Percentiles rank a stretch among this genome's conserved stretches.
Evolutionary conservation across 2,888 invertebrate species (phyloP).

Genomic region (Drosophila greeni): DNA sequence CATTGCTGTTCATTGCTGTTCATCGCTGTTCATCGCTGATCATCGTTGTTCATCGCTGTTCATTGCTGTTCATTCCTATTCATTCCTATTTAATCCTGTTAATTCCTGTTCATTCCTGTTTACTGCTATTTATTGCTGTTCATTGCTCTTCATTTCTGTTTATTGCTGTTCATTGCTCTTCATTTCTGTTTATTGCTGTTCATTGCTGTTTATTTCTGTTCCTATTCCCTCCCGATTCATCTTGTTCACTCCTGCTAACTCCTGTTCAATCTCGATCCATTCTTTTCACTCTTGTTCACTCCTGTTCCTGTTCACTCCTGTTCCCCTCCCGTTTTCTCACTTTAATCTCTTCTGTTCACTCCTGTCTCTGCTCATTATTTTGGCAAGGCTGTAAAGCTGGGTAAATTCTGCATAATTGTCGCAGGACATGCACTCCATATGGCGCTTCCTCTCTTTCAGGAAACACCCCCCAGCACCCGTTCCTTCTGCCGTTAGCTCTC

Average conservation of each 20-base stretch:
- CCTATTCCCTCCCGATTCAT: too few species aligned
- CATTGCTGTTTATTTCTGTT: neutral
- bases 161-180: neutral
- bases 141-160: neutral
- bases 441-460: conserved; percentile 2
- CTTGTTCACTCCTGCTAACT: neutral
- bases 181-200: neutral
- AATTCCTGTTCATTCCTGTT: neutral
- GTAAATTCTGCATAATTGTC: conserved; percentile 38
- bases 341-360: neutral
- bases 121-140: neutral
- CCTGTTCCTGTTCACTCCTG: neutral
- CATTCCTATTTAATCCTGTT: too few species aligned
- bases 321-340: neutral
- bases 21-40: too few species aligned
- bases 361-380: conserved; percentile 18
- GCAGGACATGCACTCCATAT: conserved; percentile 30
- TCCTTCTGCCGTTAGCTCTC: neutral
- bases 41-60: too few species aligned
- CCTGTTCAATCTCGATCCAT: neutral
- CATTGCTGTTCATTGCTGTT: rapidly evolving
- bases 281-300: neutral
- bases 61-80: neutral
- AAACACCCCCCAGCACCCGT: too few species aligned
- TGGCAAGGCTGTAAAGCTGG: neutral